Evolutionary conservation across 2,888 invertebrate genomes (phyloP), one percentile per base, ranked within the genome.

Genomic region (Coleophora deauratella): DNA sequence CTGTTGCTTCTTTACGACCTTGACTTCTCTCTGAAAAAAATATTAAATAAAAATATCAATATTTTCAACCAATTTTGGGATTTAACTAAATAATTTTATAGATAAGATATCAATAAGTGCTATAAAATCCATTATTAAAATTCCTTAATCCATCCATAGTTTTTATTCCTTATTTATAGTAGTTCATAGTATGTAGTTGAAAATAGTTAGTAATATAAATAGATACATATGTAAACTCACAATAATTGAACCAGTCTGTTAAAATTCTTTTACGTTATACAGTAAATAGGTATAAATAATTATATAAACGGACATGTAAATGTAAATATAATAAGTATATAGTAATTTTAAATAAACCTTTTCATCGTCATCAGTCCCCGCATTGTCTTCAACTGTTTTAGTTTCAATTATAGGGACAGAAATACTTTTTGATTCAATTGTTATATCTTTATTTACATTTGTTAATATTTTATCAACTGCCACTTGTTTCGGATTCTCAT

Each of bases 281-380:
- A 72, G 47, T 63, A 79, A 70, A 62, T 76, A 79, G 43, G 61
- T 67, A 59, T 77, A 79, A 59, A 74, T 76, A 51, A 72, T 54
- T 61, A 76, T 53, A 57, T 70, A 76, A 66, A 78, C 72, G 70
- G 59, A 75, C 58, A 75, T 62, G 66, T 70, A 77, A 55, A 78
- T 66, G 70, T 63, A 75, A 47, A 75, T 57, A 72, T 78, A 79
- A 59, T 71, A 75, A 72, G 64, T 69, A 66, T 68, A 79, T 66
- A 79, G 64, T 76, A 75, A 76, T 71, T 76, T 78, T 62, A 75
- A 65, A 69, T 76, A 65, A 66, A 82, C 82, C 84, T 82, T 74
- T 62, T 77, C 64, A 52, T 66, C 57, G 52, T 71, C 61, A 58
- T 71, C 61, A 59, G 55, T 61, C 57, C 50, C 60, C 44, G 51